phyloP scores from a whole-genome alignment of 2,797 vertebrate genomes.

The Columba guinea region DNA sequence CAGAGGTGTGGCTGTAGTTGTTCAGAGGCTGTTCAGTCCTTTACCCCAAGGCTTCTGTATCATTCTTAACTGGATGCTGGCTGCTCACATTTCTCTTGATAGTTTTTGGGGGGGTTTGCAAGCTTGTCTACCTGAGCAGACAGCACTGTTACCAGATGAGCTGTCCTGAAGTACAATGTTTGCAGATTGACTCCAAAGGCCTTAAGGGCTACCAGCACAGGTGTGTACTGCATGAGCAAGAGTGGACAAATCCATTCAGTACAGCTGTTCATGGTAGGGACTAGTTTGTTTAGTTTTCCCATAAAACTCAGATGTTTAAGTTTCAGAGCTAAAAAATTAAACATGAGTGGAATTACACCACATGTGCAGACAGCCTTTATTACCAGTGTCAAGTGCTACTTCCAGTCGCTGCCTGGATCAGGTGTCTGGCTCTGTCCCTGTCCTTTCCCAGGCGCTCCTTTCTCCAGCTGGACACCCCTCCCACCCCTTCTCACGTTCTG shows the following conservation, averaged over 20 bases:
- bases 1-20: not conserved
- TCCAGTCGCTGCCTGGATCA: not conserved
- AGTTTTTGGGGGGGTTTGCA: not conserved
- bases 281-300: not conserved
- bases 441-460: not conserved
- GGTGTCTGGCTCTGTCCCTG: not conserved
- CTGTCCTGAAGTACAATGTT: fast-evolving
- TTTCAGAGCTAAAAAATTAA: conserved; percentile 5
- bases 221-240: not conserved
- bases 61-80: not conserved
- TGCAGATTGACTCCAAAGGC: not conserved
- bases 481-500: not conserved
- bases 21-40: not conserved
- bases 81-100: not conserved
- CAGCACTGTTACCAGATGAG: not conserved
- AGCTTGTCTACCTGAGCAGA: not conserved
- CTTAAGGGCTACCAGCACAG: not conserved
- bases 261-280: not conserved
- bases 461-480: not conserved
- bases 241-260: not conserved
- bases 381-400: not conserved
- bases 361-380: not conserved
- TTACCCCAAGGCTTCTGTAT: not conserved
- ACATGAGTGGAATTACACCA: not conserved
- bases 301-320: not conserved